Conservation (phyloP, 2,888 invertebrate genomes). For the Himalopsyche japonica region DNA sequence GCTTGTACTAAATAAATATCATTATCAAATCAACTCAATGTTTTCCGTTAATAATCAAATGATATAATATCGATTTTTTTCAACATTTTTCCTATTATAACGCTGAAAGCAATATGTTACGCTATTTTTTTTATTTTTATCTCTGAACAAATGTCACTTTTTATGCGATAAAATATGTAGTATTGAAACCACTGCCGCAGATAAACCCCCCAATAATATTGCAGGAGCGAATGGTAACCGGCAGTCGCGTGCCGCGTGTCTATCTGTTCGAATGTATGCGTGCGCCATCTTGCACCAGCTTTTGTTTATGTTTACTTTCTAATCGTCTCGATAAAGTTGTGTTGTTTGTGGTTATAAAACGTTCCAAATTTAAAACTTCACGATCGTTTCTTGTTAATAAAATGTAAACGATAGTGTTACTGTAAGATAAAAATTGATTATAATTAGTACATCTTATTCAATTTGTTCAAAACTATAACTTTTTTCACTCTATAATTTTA, state of each 20-base stretch:
- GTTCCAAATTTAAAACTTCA: not conserved
- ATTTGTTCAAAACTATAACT: not conserved
- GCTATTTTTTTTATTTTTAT: not conserved
- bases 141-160: not conserved
- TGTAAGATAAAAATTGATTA: not conserved
- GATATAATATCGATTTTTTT: no score
- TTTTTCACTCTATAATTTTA: no score
- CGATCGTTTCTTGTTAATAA: not conserved
- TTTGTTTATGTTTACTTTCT: not conserved
- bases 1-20: no score
- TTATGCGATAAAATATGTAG: not conserved
- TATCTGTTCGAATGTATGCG: constrained; percentile 4
- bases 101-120: no score
- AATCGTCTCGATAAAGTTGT: not conserved
- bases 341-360: not conserved
- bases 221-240: not conserved
- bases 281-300: constrained; percentile 4
- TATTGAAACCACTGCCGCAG: not conserved
- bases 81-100: not conserved
- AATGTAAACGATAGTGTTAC: not conserved
- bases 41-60: no score
- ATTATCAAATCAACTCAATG: no score
- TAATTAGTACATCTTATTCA: not conserved
- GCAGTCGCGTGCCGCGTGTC: constrained; percentile 16
- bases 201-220: not conserved